These are phyloP conservation scores for Ciconia nigra DNA, from an alignment of 2,797 vertebrate genomes.

Conservation along the genomic window DNA sequence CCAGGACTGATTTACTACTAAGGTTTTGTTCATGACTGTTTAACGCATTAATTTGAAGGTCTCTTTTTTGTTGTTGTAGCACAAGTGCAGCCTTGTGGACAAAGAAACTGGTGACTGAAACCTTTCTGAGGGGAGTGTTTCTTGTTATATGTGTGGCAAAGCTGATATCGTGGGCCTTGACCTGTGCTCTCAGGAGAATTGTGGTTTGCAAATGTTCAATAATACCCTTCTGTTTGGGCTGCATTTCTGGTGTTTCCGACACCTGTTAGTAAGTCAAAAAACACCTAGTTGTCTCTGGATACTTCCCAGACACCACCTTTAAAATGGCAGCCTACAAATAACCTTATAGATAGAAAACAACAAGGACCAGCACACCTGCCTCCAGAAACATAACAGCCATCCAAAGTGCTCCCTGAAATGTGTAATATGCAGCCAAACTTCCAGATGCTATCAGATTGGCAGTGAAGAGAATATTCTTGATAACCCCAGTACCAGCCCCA, in stretches of 20 bases:
- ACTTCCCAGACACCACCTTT: not conserved
- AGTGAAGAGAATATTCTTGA: not conserved
- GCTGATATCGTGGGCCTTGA: not conserved
- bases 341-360: not conserved
- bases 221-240: not conserved
- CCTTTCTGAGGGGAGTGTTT: not conserved
- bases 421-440: not conserved
- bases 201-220: not conserved
- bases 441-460: constrained; percentile 23
- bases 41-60: not conserved
- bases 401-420: not conserved
- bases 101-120: not conserved
- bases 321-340: constrained; percentile 14
- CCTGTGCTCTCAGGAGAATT: not conserved
- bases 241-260: not conserved
- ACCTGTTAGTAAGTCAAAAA: not conserved
- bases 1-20: not conserved
- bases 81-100: not conserved
- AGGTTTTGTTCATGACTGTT: not conserved
- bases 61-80: not conserved
- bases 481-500: not conserved
- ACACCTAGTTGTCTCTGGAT: not conserved
- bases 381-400: not conserved
- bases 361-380: not conserved
- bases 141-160: not conserved